Base-by-base conservation (phyloP, 2,888 invertebrate species). In the Nematopogon swammerdamellus region DNA sequence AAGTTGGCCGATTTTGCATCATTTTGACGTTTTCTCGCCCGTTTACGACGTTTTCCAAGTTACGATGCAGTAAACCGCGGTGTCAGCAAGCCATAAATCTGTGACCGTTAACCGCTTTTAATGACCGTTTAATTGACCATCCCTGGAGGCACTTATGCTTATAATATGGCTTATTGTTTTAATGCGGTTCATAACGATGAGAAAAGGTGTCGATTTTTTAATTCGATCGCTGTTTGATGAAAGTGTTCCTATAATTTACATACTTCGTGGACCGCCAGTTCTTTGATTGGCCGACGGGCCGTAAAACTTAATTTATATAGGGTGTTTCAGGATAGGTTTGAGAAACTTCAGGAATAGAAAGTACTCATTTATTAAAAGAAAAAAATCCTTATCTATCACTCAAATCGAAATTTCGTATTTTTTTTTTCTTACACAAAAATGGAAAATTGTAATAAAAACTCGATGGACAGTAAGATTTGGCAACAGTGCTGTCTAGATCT, bases 11-110 rank as follows among this genome's bases (percentile, higher is more conserved):
- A 36, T 36, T 36, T 36, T 36, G 36, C 36, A 36, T 36, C 36
- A 36, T 36, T 36, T 36, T 36, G 36, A 36, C 36, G 36, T 36
- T 36, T 36, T 36, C 36, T 14, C 36, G 46, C 50, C 19, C 18
- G 60, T 70, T 70, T 67, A 70, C 67, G 68, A 64, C 59, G 56
- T 63, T 63, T 65, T 59, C 65, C 68, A 63, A 72, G 65, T 70
- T 70, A 70, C 60, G 66, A 64, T 61, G 60, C 61, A 59, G 66
- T 72, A 70, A 72, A 69, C 59, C 59, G 62, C 57, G 60, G 60
- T 63, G 64, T 65, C 63, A 62, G 61, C 58, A 65, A 67, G 66
- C 62, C 60, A 60, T 59, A 58, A 60, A 61, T 63, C 63, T 55
- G 57, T 58, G 63, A 57, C 62, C 61, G 61, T 63, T 63, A 63